These are phyloP conservation scores for Catharus bicknelli DNA, from an alignment of 2,113 vertebrate genomes.

Conservation along the genomic window DNA sequence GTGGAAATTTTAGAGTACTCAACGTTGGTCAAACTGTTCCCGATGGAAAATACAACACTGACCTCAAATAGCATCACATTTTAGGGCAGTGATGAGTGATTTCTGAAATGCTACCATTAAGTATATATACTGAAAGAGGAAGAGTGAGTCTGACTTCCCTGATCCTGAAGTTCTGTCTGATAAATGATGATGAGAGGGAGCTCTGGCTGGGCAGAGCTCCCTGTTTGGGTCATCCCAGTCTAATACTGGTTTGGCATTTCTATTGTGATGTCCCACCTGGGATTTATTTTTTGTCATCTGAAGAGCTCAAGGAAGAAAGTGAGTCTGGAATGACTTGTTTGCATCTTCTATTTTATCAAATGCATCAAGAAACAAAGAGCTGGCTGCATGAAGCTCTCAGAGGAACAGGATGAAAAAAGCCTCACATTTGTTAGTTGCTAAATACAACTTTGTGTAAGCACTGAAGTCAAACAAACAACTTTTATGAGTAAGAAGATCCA, in stretches of 20 bases:
- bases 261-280: neutral
- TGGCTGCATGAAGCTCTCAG: neutral
- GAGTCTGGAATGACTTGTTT: neutral
- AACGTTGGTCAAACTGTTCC: conserved; percentile 17
- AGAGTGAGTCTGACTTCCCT: neutral
- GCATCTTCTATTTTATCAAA: neutral
- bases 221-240: neutral
- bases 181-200: neutral
- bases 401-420: neutral
- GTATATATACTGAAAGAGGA: conserved; percentile 12
- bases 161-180: neutral
- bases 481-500: conserved; percentile 23
- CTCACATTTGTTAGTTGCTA: neutral
- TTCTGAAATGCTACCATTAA: conserved; percentile 28
- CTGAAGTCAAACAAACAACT: conserved; percentile 43
- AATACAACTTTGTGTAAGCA: conserved; percentile 20
- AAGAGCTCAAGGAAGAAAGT: neutral
- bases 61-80: conserved; percentile 41
- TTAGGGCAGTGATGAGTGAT: conserved; percentile 46
- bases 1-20: conserved; percentile 8
- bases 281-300: neutral
- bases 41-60: conserved; percentile 22
- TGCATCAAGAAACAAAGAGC: neutral
- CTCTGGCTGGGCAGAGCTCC: neutral
- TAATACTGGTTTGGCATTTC: neutral